Percentiles rank a stretch among this genome's conserved stretches.
Evolutionary conservation across 2,888 invertebrate species (phyloP).

Genomic region (Dione juno): DNA sequence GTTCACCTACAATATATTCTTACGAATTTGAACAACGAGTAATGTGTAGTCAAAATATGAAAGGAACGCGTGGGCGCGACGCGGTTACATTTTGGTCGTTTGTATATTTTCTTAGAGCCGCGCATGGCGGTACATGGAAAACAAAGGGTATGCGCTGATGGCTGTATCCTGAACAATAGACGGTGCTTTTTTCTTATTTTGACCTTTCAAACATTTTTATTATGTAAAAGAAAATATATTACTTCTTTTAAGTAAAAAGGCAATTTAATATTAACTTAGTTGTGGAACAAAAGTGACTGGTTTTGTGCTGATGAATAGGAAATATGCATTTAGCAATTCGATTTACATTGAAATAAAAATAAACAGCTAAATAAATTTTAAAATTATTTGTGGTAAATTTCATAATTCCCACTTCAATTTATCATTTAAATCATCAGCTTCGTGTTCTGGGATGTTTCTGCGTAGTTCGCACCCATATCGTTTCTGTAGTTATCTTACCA

Average conservation of each 20-base stretch:
- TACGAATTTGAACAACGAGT: conserved; percentile 48
- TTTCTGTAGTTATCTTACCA: conserved; percentile 56
- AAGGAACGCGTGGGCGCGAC: conserved; percentile 68
- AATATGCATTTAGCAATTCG: neutral
- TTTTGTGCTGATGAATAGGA: neutral
- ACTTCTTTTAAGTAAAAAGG: neutral
- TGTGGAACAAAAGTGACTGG: neutral
- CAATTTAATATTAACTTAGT: neutral
- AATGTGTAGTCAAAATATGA: conserved; percentile 61
- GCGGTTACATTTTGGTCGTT: conserved; percentile 73
- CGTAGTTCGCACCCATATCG: conserved; percentile 46
- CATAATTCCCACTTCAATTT: conserved; percentile 35
- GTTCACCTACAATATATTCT: conserved; percentile 28
- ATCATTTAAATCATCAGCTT: conserved; percentile 38
- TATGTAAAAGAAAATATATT: conserved; percentile 1
- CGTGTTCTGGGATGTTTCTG: conserved; percentile 45
- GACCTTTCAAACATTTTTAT: conserved; percentile 30
- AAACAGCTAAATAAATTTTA: neutral
- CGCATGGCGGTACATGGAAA: conserved; percentile 65
- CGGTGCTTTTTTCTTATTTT: conserved; percentile 54
- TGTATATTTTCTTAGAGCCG: conserved; percentile 78
- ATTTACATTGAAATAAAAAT: neutral
- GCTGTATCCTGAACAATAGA: conserved; percentile 62
- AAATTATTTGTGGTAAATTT: conserved; percentile 26
- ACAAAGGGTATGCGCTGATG: conserved; percentile 68